Percentiles rank a stretch among this genome's conserved stretches.
Evolutionary conservation across 2,113 vertebrate species (phyloP).

Genomic region (Spea bombifrons): DNA sequence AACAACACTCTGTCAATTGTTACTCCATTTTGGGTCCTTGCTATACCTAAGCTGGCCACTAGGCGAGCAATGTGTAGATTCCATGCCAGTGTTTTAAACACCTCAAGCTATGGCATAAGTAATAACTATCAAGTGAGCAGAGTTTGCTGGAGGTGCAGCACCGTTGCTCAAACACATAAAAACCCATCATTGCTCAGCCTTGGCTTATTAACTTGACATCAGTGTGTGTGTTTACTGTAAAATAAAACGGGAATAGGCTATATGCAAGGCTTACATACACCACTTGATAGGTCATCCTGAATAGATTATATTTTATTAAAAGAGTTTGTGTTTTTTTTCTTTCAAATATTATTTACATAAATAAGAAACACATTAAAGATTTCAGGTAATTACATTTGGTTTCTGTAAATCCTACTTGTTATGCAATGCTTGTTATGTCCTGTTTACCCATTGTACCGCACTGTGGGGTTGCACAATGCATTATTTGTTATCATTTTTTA

Average conservation of each 20-base stretch:
- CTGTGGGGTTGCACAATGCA: background rate
- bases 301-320: too few species aligned
- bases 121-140: constrained; percentile 24
- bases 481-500: background rate
- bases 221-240: constrained; percentile 21
- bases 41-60: background rate
- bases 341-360: too few species aligned
- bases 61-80: constrained; percentile 2
- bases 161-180: constrained; percentile 28
- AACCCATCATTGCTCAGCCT: background rate
- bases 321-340: too few species aligned
- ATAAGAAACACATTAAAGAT: too few species aligned
- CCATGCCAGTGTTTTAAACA: constrained; percentile 6
- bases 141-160: constrained; percentile 10
- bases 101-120: constrained; percentile 22
- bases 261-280: background rate
- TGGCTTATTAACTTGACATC: constrained; percentile 25
- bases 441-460: too few species aligned
- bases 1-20: background rate
- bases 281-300: background rate
- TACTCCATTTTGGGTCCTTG: background rate
- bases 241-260: constrained; percentile 13
- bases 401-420: too few species aligned
- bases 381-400: too few species aligned
- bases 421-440: too few species aligned